These are phyloP conservation scores for Orestias chungarensis DNA, from an alignment of 2,797 vertebrate genomes.

Conservation along the genomic window DNA sequence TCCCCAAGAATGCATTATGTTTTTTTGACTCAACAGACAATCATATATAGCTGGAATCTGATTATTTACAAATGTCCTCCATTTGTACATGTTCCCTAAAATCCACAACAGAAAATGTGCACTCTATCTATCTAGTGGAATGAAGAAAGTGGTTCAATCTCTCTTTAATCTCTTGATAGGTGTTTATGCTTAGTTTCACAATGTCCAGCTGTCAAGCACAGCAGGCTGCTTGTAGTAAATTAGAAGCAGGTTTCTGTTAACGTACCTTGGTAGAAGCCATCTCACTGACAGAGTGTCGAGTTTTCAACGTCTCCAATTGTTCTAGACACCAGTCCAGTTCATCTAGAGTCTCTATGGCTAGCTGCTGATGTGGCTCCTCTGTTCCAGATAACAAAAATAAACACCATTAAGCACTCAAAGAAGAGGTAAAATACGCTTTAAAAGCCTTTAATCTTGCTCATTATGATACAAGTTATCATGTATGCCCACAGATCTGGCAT, in stretches of 20 bases:
- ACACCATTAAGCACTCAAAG: background rate
- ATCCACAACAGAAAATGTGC: background rate
- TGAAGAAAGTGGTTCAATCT: background rate
- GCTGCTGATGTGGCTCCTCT: slow-evolving; percentile 89
- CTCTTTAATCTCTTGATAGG: background rate
- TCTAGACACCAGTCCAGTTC: slow-evolving; percentile 97
- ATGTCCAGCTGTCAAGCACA: background rate
- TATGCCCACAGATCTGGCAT: too few species aligned
- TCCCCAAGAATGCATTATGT: background rate
- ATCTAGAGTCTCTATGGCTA: slow-evolving; percentile 90
- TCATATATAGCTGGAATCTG: background rate
- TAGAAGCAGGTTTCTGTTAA: background rate
- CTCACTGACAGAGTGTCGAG: slow-evolving; percentile 91
- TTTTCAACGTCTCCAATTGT: slow-evolving; percentile 93
- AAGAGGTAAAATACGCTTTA: background rate
- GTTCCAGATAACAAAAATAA: slow-evolving; percentile 50
- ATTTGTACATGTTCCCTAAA: background rate
- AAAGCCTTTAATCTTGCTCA: too few species aligned
- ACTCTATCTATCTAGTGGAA: background rate
- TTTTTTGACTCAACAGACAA: background rate
- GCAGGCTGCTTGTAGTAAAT: background rate
- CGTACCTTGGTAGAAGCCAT: slow-evolving; percentile 95
- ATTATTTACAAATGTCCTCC: background rate
- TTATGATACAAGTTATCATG: too few species aligned
- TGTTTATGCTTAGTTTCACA: background rate